Evolutionary conservation across 2,113 vertebrate species (phyloP).

Genomic region (Carettochelys insculpta): DNA sequence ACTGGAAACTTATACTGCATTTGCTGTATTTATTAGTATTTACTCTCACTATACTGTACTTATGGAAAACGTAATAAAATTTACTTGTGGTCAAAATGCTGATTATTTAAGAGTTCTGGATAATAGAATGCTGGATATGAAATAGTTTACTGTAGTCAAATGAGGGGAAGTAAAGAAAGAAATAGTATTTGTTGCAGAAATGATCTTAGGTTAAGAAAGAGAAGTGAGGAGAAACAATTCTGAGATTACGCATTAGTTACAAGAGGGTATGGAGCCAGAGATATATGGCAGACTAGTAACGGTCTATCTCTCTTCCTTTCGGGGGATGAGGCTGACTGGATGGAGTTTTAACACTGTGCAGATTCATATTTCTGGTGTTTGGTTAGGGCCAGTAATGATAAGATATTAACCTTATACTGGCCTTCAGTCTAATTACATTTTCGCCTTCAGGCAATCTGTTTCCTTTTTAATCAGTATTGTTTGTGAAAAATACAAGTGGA

Average conservation of each 20-base stretch:
- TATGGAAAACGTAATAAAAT: no score
- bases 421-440: not conserved
- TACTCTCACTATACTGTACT: no score
- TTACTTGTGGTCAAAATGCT: no score
- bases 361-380: not conserved
- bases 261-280: fast-evolving
- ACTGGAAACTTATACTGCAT: no score
- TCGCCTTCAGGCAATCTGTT: not conserved
- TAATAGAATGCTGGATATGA: no score
- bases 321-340: not conserved
- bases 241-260: not conserved
- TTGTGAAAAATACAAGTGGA: fast-evolving
- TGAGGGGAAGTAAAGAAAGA: not conserved
- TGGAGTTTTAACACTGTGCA: not conserved
- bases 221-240: not conserved
- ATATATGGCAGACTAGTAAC: not conserved
- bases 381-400: not conserved
- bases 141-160: no score
- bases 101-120: no score
- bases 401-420: not conserved
- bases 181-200: not conserved
- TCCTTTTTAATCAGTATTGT: not conserved
- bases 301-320: not conserved
- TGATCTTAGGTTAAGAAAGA: not conserved
- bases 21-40: no score